Evolutionary conservation across 2,797 vertebrate genomes (phyloP).

Genomic region (Brachymystax lenok): DNA sequence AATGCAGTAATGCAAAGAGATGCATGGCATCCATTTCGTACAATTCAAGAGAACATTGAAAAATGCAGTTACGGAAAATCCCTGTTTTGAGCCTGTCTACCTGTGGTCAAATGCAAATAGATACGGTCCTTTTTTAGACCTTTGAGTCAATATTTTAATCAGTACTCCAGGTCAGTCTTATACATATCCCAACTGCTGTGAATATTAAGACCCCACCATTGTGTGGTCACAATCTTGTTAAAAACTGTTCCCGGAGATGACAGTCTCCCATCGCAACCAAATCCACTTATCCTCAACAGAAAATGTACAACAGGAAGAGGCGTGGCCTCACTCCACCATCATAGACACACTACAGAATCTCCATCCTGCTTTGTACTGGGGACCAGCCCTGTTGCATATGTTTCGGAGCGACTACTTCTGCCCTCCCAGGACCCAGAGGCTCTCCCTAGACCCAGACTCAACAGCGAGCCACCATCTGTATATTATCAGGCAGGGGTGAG

Average conservation of each 20-base stretch:
- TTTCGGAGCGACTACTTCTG: background rate
- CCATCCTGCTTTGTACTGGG: background rate
- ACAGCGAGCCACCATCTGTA: constrained; percentile 4
- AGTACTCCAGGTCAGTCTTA: background rate
- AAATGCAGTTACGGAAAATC: constrained; percentile 3
- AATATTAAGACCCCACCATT: background rate
- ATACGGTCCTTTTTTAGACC: background rate
- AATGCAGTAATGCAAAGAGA: constrained; percentile 80
- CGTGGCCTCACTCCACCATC: constrained; percentile 33
- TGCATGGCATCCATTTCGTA: constrained; percentile 80
- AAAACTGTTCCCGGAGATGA: background rate
- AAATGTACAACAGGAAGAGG: constrained; percentile 33
- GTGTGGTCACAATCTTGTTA: background rate
- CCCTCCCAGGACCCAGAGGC: background rate
- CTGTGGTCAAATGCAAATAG: background rate
- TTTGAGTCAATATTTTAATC: background rate
- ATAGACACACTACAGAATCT: background rate
- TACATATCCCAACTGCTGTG: background rate
- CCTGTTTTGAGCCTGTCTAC: background rate
- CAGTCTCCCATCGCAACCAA: background rate
- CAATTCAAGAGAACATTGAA: constrained; percentile 72
- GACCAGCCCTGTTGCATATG: background rate
- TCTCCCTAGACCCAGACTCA: constrained; percentile 4
- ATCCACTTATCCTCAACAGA: constrained; percentile 32
- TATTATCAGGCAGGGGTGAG: constrained; percentile 14